These are phyloP conservation scores for Varanus salvator DNA, from an alignment of 2,113 vertebrate species.

Conservation along the genomic window DNA sequence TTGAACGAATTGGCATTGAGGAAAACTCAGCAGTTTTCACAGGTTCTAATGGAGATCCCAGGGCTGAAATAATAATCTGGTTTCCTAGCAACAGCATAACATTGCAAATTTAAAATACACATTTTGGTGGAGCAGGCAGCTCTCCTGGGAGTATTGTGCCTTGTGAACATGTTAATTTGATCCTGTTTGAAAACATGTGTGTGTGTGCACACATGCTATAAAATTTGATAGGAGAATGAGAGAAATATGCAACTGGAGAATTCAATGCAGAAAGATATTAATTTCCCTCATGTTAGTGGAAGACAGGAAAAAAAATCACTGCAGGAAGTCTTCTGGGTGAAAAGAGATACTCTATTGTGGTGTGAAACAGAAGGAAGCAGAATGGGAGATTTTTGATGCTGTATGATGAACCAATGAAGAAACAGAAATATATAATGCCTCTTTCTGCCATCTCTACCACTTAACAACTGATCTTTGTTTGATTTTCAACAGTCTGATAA, in stretches of 20 bases:
- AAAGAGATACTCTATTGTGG: constrained; percentile 46
- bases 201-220: too few species aligned
- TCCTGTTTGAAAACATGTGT: not conserved
- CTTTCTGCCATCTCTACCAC: not conserved
- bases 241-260: not conserved
- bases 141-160: not conserved
- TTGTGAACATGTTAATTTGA: not conserved
- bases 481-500: not conserved
- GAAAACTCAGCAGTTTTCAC: not conserved
- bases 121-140: not conserved
- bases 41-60: not conserved
- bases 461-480: not conserved
- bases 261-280: not conserved
- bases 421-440: not conserved
- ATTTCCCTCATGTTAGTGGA: not conserved
- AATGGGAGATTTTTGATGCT: not conserved
- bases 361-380: constrained; percentile 16
- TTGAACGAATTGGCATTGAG: not conserved
- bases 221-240: not conserved
- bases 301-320: constrained; percentile 35
- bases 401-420: not conserved
- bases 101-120: not conserved
- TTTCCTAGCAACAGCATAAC: not conserved
- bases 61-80: not conserved
- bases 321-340: constrained; percentile 32